Evolutionary conservation across 2,113 vertebrate species (phyloP).

Genomic region (Cynopterus brachyotis): DNA sequence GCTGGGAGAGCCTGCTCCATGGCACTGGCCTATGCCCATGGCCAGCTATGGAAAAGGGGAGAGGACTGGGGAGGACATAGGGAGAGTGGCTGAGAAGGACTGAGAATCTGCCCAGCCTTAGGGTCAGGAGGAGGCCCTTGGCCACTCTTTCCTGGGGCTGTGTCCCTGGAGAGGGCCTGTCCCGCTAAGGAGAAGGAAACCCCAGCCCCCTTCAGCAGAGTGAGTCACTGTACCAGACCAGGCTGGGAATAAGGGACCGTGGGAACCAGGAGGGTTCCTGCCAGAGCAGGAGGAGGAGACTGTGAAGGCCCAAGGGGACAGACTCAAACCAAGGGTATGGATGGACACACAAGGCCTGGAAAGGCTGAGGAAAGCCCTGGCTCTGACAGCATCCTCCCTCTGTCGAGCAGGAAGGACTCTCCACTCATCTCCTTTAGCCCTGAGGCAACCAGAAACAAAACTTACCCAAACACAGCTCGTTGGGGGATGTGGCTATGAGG

Average conservation of each 20-base stretch:
- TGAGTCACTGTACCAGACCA: conserved; percentile 59
- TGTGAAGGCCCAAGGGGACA: not conserved
- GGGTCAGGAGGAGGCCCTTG: not conserved
- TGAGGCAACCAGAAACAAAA: not conserved
- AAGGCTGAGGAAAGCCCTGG: not conserved
- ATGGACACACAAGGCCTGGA: not conserved
- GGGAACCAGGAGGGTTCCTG: conserved; percentile 58
- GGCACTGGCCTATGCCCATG: not conserved
- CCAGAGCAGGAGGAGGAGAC: not conserved
- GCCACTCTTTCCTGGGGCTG: not conserved
- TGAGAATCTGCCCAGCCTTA: not conserved
- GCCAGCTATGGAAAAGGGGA: not conserved
- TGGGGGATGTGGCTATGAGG: not conserved
- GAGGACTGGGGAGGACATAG: not conserved
- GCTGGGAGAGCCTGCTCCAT: accelerated
- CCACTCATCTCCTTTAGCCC: not conserved
- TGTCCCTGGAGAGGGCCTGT: conserved; percentile 34
- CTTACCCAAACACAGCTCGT: not conserved
- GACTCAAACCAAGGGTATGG: not conserved
- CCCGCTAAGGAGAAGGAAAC: not conserved
- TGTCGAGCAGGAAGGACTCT: accelerated
- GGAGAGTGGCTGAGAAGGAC: not conserved
- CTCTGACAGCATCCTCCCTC: not conserved
- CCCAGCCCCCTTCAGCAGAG: not conserved
- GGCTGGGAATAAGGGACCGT: conserved; percentile 19